These are phyloP conservation scores for Hipparchia semele DNA, from an alignment of 2,888 invertebrate genomes.

Conservation along the genomic window DNA sequence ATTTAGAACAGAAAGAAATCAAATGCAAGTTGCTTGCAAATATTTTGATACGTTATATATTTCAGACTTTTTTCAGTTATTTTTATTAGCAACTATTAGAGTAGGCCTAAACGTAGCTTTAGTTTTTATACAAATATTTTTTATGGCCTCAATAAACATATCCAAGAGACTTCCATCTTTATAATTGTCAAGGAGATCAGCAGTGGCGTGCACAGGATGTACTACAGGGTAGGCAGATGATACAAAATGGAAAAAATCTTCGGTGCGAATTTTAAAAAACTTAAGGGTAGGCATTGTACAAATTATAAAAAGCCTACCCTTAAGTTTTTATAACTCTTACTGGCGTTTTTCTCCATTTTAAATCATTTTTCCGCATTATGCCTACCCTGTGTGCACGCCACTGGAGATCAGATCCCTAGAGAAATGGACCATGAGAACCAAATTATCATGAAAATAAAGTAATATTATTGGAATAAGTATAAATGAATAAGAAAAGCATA, in stretches of 20 bases:
- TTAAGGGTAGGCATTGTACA: too few species aligned
- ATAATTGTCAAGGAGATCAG: background rate
- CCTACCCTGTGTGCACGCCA: too few species aligned
- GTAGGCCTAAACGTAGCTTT: background rate
- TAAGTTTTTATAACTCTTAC: too few species aligned
- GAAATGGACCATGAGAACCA: background rate
- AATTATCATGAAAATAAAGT: background rate
- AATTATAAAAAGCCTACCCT: too few species aligned
- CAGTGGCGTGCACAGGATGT: too few species aligned
- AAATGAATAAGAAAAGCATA: background rate
- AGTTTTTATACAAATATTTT: background rate
- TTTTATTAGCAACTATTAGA: constrained; percentile 2
- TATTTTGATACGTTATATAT: background rate
- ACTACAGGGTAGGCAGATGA: too few species aligned
- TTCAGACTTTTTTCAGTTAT: constrained; percentile 6
- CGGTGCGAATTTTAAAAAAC: too few species aligned
- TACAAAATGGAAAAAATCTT: too few species aligned
- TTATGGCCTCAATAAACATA: background rate
- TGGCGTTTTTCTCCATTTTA: too few species aligned
- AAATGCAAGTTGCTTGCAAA: constrained; percentile 3
- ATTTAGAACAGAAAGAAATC: background rate
- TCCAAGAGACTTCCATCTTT: background rate
- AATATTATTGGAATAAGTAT: background rate
- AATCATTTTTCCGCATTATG: too few species aligned
- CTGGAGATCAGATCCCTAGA: background rate